Conservation (phyloP, 2,888 invertebrate genomes). For the Pediacus dermestoides region DNA sequence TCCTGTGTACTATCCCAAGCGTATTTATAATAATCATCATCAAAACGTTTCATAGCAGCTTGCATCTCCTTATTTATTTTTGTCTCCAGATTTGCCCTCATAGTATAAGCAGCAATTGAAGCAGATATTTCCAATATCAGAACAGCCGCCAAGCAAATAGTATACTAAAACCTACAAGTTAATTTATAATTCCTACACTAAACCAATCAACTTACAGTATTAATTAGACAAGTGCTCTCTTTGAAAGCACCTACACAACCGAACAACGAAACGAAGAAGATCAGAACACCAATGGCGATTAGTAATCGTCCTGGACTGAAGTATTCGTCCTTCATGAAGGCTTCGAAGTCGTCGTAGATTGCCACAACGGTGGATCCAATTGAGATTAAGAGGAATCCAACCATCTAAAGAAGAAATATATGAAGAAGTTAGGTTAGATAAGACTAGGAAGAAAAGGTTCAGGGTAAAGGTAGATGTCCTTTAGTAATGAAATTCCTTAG, state of each 20-base stretch:
- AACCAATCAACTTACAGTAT: constrained; percentile 50
- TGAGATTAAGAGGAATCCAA: constrained; percentile 64
- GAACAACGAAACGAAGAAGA: constrained; percentile 74
- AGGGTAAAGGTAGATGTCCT: too few relatives aligned
- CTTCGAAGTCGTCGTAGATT: constrained; percentile 57
- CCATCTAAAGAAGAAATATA: constrained; percentile 57
- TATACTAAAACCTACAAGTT: constrained; percentile 51
- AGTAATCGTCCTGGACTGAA: constrained; percentile 73
- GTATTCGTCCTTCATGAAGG: constrained; percentile 59
- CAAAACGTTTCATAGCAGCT: constrained; percentile 51
- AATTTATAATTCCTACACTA: constrained; percentile 1
- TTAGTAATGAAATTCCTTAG: too few relatives aligned
- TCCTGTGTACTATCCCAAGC: constrained; percentile 59
- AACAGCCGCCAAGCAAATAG: constrained; percentile 53
- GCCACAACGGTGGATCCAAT: constrained; percentile 61
- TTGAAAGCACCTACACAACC: constrained; percentile 81
- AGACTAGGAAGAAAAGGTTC: constrained; percentile 8
- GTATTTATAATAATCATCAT: constrained; percentile 44
- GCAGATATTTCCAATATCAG: constrained; percentile 60
- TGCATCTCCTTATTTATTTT: constrained; percentile 51
- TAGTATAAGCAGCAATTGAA: constrained; percentile 56
- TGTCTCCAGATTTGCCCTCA: constrained; percentile 48
- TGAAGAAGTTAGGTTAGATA: too few relatives aligned
- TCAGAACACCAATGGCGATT: constrained; percentile 68
- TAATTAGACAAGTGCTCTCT: constrained; percentile 70